A percentile compares a stretch with the other conserved stretches of the same genome.
These are phyloP conservation scores for Epistrophella euchroma DNA, from an alignment of 2,888 invertebrate genomes.

Conservation along the genomic window DNA sequence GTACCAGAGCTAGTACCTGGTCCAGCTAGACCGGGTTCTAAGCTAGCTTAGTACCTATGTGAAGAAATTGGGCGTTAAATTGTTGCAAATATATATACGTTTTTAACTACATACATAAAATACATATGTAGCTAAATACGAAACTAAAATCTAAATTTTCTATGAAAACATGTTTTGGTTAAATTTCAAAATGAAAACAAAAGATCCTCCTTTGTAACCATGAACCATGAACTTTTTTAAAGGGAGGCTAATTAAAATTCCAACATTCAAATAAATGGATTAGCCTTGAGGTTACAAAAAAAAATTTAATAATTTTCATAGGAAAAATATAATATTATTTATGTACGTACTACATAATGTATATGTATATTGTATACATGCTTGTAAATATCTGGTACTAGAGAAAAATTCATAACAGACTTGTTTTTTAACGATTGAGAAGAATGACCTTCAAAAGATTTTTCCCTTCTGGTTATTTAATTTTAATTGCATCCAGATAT, in stretches of 20 bases:
- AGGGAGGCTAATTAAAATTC: neutral
- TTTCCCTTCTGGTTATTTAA: constrained; percentile 7
- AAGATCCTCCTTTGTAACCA: neutral
- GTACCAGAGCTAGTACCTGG: too few species aligned
- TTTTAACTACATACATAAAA: too few species aligned
- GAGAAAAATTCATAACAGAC: neutral
- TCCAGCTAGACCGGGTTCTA: too few species aligned
- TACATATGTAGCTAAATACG: too few species aligned
- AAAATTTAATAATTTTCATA: neutral
- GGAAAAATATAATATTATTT: neutral
- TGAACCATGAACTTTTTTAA: neutral
- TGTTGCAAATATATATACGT: too few species aligned
- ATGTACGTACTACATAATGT: too few species aligned
- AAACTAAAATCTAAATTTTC: neutral
- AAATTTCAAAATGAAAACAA: neutral
- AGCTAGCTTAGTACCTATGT: too few species aligned
- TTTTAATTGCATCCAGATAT: constrained; percentile 17
- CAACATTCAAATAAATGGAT: neutral
- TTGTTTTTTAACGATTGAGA: neutral
- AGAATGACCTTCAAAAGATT: constrained; percentile 18
- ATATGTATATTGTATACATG: neutral
- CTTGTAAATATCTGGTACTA: neutral
- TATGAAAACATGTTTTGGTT: neutral
- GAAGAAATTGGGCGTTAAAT: too few species aligned
- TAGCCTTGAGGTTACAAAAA: neutral